phyloP scores from a whole-genome alignment of 2,888 invertebrate genomes.

The Anticlea derivata region DNA sequence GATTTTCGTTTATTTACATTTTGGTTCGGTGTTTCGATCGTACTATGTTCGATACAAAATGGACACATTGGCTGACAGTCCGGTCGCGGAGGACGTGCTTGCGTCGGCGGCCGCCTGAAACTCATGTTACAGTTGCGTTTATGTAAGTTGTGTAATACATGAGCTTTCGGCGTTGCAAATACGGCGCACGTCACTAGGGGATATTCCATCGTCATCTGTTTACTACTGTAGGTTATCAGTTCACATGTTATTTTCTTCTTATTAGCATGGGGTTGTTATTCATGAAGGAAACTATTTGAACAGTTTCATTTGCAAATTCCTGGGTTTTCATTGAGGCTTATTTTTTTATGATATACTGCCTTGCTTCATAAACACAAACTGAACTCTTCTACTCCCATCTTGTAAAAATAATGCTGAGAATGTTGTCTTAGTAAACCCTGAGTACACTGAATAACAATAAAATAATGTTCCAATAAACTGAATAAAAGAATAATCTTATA shows the following conservation, averaged over 20 bases:
- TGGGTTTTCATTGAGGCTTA: conserved; percentile 10
- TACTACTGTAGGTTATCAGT: conserved; percentile 36
- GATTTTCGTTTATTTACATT: conserved; percentile 78
- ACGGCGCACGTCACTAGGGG: conserved; percentile 26
- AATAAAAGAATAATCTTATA: too few species aligned
- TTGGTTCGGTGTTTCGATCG: conserved; percentile 55
- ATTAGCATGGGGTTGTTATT: conserved; percentile 36
- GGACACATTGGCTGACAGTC: conserved; percentile 69
- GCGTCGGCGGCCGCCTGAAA: conserved; percentile 48
- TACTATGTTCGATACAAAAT: conserved; percentile 67
- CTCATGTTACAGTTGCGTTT: conserved; percentile 43
- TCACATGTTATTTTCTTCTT: conserved; percentile 37
- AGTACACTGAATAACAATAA: too few species aligned
- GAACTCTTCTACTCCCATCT: too few species aligned
- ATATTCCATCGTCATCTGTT: conserved; percentile 32
- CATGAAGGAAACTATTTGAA: conserved; percentile 25
- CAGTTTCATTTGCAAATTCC: conserved; percentile 27
- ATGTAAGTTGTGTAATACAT: conserved; percentile 70
- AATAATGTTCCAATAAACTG: too few species aligned
- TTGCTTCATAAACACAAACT: too few species aligned
- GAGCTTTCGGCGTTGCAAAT: conserved; percentile 16
- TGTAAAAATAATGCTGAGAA: too few species aligned
- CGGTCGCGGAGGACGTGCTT: conserved; percentile 55
- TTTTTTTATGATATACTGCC: too few species aligned
- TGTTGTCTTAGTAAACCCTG: too few species aligned